Evolutionary conservation across 2,888 invertebrate genomes (phyloP), one percentile per base, ranked within the genome.

Genomic region (Carterocephalus palaemon): DNA sequence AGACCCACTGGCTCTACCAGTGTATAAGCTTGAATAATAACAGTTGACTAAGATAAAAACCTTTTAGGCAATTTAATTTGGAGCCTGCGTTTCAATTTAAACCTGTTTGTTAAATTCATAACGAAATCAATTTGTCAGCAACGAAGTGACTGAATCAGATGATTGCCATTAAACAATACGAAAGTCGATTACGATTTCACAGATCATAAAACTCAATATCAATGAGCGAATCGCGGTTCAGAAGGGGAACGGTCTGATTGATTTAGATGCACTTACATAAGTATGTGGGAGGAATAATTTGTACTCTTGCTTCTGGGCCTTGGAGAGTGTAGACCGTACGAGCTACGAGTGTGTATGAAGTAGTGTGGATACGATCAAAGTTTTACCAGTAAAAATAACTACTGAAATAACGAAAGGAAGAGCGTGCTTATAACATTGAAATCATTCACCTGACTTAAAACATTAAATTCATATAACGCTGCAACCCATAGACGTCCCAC

Each of bases 281-380:
- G 68, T 72, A 76, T 75, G 81, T 81, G 76, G 85, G 85, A 74
- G 85, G 85, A 84, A 86, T 86, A 86, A 84, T 80, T 82, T 84
- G 82, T 81, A 67, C 65, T 67, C 66, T 71, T 58, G 79, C 79
- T 80, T 65, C 78, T 74, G 80, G 65, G 41, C 12, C 12, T 31
- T 12, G n/a, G 20, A 60, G 61, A 52, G 47, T 33, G 37, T 48
- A 42, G 52, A 48, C 47, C 55, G 52, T 57, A 54, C 38, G 48
- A 52, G 52, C 10, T 20, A n/a, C n/a, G n/a, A n/a, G n/a, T n/a
- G n/a, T n/a, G n/a, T n/a, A n/a, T n/a, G n/a, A 34, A 4, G 24
- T 67, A 65, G 47, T 59, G 29, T 72, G 73, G 80, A 80, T 47
- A 59, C n/a, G n/a, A n/a, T n/a, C n/a, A n/a, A n/a, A n/a, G n/a